Evolutionary conservation across 35 echinoderm and acorn worm species (phyloP).

Genomic region (Diadema setosum): DNA sequence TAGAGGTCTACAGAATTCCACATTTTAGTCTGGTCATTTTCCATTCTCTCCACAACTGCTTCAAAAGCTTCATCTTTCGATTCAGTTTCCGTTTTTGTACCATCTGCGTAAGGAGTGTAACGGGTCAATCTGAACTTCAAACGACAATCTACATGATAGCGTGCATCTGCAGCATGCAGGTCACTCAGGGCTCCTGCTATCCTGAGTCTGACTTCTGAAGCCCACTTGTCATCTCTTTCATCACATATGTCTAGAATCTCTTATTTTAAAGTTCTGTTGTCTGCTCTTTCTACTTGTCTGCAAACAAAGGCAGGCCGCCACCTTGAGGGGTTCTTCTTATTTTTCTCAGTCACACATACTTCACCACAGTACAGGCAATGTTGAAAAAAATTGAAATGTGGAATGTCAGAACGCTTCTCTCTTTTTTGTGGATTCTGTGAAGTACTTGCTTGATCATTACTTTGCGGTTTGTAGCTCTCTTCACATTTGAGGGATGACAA

Average conservation of each 20-base stretch:
- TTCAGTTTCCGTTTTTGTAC: background rate
- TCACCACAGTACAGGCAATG: constrained; percentile 38
- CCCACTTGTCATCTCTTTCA: constrained; percentile 50
- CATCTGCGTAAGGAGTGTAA: background rate
- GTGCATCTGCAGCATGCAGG: constrained; percentile 69
- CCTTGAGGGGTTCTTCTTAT: background rate
- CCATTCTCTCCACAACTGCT: background rate
- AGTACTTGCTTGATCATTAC: background rate
- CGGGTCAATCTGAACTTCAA: background rate
- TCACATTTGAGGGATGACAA: background rate
- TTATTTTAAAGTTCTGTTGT: constrained; percentile 23
- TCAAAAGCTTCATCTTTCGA: background rate
- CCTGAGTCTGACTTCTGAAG: constrained; percentile 35
- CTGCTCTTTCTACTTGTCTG: background rate
- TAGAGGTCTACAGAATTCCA: constrained; percentile 68
- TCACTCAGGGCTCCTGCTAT: constrained; percentile 49
- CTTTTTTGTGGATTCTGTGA: background rate
- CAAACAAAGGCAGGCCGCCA: constrained; percentile 11
- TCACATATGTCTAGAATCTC: constrained; percentile 20
- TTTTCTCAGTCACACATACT: background rate
- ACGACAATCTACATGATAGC: constrained; percentile 50
- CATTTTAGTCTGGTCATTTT: constrained; percentile 16
- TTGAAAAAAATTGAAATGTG: constrained; percentile 17
- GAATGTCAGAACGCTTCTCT: background rate
- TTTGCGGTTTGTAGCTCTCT: background rate